Evolutionary conservation across 2,888 invertebrate genomes (phyloP).

Genomic region (Drosophila basisetae): DNA sequence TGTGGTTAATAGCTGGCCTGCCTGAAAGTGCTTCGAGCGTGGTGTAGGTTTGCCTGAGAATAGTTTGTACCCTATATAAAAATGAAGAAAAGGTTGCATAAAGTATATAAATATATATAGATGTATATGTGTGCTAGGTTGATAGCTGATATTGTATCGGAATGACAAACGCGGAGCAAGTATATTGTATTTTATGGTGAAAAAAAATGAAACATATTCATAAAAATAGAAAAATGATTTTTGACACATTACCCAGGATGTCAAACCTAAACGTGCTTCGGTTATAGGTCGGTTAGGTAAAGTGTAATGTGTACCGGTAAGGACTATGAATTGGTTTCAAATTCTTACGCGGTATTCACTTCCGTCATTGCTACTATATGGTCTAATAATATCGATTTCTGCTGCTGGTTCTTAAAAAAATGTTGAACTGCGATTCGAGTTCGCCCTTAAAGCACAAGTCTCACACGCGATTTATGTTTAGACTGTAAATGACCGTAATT

Average conservation of each 20-base stretch:
- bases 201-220: not conserved
- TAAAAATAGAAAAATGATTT: not conserved
- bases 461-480: not conserved
- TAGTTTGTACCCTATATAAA: not conserved
- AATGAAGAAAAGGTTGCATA: too few species aligned
- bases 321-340: not conserved
- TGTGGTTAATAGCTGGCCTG: not conserved
- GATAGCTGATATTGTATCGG: not conserved
- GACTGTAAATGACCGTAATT: not conserved
- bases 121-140: not conserved
- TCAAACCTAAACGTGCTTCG: not conserved
- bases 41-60: not conserved
- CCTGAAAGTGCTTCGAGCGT: not conserved
- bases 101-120: not conserved
- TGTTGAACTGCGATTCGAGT: not conserved
- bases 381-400: not conserved
- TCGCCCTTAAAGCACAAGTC: too few species aligned
- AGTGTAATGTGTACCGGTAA: too few species aligned
- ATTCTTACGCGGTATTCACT: not conserved
- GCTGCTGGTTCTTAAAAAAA: not conserved
- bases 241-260: not conserved
- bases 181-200: not conserved
- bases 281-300: not conserved
- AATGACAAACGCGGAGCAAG: not conserved
- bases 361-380: not conserved